Evolutionary conservation across 2,888 invertebrate genomes (phyloP).

Genomic region (Boloria euphrosyne): DNA sequence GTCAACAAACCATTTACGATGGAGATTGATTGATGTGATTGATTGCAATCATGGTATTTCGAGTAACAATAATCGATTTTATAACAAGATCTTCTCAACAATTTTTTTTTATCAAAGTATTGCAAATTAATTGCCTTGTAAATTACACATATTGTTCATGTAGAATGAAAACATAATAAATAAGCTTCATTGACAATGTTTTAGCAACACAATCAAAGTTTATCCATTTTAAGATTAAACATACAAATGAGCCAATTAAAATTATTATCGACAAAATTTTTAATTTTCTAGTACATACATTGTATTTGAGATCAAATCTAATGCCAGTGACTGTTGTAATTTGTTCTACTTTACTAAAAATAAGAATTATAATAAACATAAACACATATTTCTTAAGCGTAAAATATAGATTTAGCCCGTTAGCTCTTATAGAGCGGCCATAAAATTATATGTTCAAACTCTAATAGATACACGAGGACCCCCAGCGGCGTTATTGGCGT

Average conservation of each 20-base stretch:
- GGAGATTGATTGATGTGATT: conserved; percentile 37
- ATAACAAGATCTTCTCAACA: neutral
- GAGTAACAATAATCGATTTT: conserved; percentile 9
- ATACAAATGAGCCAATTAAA: too few relatives aligned
- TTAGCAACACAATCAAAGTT: too few relatives aligned
- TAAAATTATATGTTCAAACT: conserved; percentile 12
- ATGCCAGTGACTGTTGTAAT: conserved; percentile 1
- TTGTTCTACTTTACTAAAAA: conserved; percentile 7
- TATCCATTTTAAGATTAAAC: too few relatives aligned
- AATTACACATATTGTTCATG: too few relatives aligned
- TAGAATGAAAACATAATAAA: too few relatives aligned
- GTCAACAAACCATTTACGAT: conserved; percentile 31
- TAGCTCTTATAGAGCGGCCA: neutral
- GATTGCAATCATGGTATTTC: conserved; percentile 25
- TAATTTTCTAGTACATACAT: neutral
- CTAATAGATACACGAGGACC: conserved; percentile 21
- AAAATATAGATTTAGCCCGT: neutral
- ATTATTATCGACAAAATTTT: too few relatives aligned
- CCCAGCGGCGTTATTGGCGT: conserved; percentile 27
- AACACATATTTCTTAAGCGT: conserved; percentile 4
- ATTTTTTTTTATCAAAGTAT: neutral
- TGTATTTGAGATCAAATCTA: too few relatives aligned
- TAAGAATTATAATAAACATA: neutral
- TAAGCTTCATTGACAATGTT: too few relatives aligned
- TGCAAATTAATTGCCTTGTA: neutral